Conservation (phyloP, 2,888 invertebrate genomes). For the Ferrisia virgata region DNA sequence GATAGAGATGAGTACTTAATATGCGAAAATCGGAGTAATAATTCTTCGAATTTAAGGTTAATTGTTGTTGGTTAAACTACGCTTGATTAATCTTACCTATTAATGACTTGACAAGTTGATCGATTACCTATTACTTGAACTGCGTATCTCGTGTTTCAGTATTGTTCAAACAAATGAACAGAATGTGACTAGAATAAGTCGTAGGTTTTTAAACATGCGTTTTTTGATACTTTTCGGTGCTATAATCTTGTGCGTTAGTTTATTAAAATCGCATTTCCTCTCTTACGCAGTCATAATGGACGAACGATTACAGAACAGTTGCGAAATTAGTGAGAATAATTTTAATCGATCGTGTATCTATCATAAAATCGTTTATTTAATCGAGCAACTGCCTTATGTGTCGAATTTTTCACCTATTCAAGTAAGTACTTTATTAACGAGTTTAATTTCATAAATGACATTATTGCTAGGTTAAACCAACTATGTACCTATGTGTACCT, state of each 20-base stretch:
- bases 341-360: constrained; percentile 40
- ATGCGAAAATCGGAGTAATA: background rate
- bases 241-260: background rate
- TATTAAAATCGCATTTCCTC: background rate
- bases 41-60: constrained; percentile 1
- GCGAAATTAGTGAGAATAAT: constrained; percentile 34
- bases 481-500: no score
- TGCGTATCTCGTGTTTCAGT: background rate
- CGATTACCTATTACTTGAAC: background rate
- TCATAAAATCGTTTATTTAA: constrained; percentile 30
- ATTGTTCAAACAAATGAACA: background rate
- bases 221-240: background rate
- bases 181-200: background rate
- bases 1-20: no score
- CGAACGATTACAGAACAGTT: constrained; percentile 22
- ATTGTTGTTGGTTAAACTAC: constrained; percentile 6
- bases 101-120: background rate
- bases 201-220: constrained; percentile 6
- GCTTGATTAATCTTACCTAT: background rate
- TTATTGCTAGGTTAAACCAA: no score
- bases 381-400: constrained; percentile 9
- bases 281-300: background rate
- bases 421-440: constrained; percentile 29
- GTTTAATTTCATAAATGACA: no score
- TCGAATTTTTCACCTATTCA: background rate